Base-by-base conservation (phyloP, 2,888 invertebrate species). In the Megamerina dolium region DNA sequence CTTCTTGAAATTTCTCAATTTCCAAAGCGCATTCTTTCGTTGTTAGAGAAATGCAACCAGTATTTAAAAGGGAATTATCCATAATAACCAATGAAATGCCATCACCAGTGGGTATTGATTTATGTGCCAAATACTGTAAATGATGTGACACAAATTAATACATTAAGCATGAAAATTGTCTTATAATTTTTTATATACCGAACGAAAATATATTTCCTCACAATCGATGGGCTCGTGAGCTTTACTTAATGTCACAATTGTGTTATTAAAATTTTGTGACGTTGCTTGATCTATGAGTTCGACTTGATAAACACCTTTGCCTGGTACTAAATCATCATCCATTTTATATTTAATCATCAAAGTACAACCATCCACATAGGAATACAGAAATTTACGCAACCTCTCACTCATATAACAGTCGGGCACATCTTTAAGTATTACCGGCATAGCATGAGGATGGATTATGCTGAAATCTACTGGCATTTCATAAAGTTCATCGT, bases 11-110 rank as follows among this genome's bases (percentile, higher is more conserved):
- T 20, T 56, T 55, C 6, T 60, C 51, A 31, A 70, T 54, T 43
- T 63, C 63, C 4, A 55, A 46, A 1, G 61, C 58, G 44, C 59
- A 60, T 3, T 55, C 57, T 31, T 50, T 41, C 10, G 53, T 57
- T 6, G 68, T 63, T 32, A 69, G 67, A 3, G 65, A 58, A 5
- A 70, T 41, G 13, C 61, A 53, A 0, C 65, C 68, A 12, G 49
- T 53, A 26, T 55, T 53, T 1, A 70, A 39, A 17, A 63, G 50
- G 0, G 61, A 58, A 44, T 64, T 70, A 37, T 70, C 70, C 61
- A 64, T 64, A 5, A 70, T 54, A 23, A 65, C 48, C 29, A 68
- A 18, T 33, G 63, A 46, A 2, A 66, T 43, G 34, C 57, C 54
- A 9, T 58, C 56, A 3, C 66, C 68, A 8, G 45, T 47, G 2